Conservation (phyloP, 2,888 invertebrate species). For the Acronicta alni region DNA sequence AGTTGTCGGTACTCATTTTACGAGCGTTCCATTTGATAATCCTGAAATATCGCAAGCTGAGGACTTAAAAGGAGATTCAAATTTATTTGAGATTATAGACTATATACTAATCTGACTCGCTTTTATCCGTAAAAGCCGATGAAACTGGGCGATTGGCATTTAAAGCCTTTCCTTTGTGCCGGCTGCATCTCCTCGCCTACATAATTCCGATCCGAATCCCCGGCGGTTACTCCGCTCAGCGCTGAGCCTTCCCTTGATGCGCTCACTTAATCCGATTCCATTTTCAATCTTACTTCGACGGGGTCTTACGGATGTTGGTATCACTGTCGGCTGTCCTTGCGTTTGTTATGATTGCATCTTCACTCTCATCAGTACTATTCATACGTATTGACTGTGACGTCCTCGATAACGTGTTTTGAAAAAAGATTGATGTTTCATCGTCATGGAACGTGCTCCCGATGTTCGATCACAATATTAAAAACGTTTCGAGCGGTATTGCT, state of each 20-base stretch:
- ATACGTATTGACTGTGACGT: constrained; percentile 36
- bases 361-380: constrained; percentile 23
- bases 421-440: constrained; percentile 40
- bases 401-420: constrained; percentile 46
- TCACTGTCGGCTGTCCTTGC: constrained; percentile 33
- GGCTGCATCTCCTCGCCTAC: constrained; percentile 17
- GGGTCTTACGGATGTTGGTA: constrained; percentile 19
- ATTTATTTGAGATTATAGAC: constrained; percentile 14
- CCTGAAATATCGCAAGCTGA: constrained; percentile 14
- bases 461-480: constrained; percentile 42
- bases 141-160: constrained; percentile 26
- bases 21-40: constrained; percentile 17
- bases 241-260: constrained; percentile 15
- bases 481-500: constrained; percentile 18
- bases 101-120: constrained; percentile 2
- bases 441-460: constrained; percentile 19
- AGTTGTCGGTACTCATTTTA: constrained; percentile 45
- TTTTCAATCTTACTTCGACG: constrained; percentile 37
- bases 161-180: constrained; percentile 5
- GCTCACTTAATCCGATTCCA: constrained; percentile 19
- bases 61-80: constrained; percentile 9
- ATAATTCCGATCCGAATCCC: constrained; percentile 22
- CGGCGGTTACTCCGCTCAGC: constrained; percentile 1
- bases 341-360: constrained; percentile 47
- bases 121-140: constrained; percentile 24